Conservation (phyloP, 1,140 invertebrate genomes). For the Bombyx mandarina region DNA sequence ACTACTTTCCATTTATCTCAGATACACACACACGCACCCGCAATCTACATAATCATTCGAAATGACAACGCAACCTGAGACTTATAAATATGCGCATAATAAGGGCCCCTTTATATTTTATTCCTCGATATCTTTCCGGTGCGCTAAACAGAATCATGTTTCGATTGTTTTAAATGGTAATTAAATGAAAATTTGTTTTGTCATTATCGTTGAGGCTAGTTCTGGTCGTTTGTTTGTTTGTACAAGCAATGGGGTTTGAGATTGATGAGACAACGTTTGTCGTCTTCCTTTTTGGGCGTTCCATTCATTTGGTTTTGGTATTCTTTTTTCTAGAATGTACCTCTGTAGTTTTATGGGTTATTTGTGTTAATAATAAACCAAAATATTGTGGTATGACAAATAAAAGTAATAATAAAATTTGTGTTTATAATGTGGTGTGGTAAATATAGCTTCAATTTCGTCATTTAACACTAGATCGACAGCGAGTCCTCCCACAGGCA, state of each 20-base stretch:
- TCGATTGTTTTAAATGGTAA: slow-evolving; percentile 9
- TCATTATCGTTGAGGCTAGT: background rate
- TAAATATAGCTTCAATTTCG: no score
- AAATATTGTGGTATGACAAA: no score
- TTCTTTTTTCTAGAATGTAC: background rate
- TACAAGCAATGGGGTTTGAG: background rate
- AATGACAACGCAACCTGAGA: no score
- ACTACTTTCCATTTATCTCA: no score
- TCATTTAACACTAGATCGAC: no score
- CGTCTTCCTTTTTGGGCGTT: background rate
- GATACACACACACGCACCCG: no score
- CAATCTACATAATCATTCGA: no score
- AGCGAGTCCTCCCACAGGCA: no score
- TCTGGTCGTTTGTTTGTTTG: slow-evolving; percentile 1
- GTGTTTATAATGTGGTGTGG: no score
- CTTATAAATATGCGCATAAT: slow-evolving; percentile 27
- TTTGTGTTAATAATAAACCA: no score
- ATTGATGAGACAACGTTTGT: background rate
- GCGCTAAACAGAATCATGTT: slow-evolving; percentile 3
- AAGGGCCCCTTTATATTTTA: slow-evolving; percentile 6
- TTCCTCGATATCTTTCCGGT: slow-evolving; percentile 2
- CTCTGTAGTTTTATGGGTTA: no score
- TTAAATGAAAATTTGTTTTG: slow-evolving; percentile 3
- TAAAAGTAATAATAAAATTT: no score
- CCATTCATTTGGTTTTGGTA: background rate